Percentiles rank a stretch among this genome's conserved stretches.
Evolutionary conservation across 2,888 invertebrate species (phyloP).

Genomic region (Seira musarum): DNA sequence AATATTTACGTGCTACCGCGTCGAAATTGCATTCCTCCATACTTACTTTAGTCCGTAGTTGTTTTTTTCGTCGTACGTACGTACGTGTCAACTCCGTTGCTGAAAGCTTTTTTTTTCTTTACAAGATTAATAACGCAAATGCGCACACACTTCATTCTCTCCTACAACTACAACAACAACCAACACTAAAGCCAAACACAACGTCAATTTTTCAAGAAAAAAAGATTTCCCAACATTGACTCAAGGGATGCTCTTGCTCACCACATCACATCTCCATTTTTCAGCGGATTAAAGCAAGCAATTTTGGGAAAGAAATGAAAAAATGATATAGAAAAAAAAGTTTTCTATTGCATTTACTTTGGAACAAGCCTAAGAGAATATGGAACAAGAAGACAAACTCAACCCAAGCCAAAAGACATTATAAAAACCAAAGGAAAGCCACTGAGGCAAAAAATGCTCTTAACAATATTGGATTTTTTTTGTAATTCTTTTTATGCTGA

Average conservation of each 20-base stretch:
- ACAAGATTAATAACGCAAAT: slow-evolving; percentile 10
- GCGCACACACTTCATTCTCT: slow-evolving; percentile 8
- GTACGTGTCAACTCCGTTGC: background rate
- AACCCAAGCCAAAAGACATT: background rate
- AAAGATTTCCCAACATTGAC: background rate
- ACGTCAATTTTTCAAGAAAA: background rate
- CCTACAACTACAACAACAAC: too few relatives aligned
- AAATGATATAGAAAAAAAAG: too few relatives aligned
- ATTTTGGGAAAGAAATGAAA: too few relatives aligned
- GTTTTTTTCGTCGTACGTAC: background rate
- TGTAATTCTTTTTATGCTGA: background rate
- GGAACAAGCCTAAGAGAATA: too few relatives aligned
- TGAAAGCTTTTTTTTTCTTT: slow-evolving; percentile 7
- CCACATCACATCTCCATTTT: too few relatives aligned
- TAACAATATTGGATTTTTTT: slow-evolving; percentile 1
- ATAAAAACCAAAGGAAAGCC: background rate
- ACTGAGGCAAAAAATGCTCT: background rate
- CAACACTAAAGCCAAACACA: background rate
- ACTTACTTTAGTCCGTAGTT: background rate
- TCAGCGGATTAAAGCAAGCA: too few relatives aligned
- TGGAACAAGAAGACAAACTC: too few relatives aligned
- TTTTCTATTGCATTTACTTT: too few relatives aligned
- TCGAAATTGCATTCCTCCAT: too few relatives aligned
- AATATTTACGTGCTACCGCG: background rate
- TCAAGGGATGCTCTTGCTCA: background rate